Conservation (phyloP, 2,113 vertebrate species). For the Coracopsis vasa region DNA sequence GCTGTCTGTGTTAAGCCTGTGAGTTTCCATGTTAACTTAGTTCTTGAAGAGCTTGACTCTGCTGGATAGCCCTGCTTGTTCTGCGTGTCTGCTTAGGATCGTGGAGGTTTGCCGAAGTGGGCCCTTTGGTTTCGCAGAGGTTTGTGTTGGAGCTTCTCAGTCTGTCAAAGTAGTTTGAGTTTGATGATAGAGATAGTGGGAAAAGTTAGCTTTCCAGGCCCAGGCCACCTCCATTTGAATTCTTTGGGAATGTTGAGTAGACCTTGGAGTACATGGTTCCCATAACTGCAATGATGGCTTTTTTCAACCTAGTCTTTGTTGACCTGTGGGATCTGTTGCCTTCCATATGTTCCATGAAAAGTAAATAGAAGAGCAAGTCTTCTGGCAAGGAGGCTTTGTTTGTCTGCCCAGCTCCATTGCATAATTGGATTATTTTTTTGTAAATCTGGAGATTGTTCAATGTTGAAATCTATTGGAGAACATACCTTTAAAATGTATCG, state of each 20-base stretch:
- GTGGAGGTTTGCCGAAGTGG: background rate
- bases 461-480: background rate
- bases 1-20: background rate
- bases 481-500: background rate
- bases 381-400: background rate
- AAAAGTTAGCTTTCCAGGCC: background rate
- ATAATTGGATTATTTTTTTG: background rate
- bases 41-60: background rate
- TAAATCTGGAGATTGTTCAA: background rate
- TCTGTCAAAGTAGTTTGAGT: background rate
- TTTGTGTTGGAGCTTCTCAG: background rate
- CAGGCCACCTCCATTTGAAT: background rate
- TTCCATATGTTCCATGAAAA: background rate
- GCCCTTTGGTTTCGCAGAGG: background rate
- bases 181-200: background rate
- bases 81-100: background rate
- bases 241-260: background rate
- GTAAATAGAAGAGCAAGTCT: background rate
- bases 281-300: background rate
- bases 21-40: background rate
- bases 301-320: background rate
- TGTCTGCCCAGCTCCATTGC: background rate
- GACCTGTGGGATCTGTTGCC: background rate
- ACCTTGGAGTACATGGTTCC: background rate
- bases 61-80: background rate